Percentiles rank a stretch among this genome's conserved stretches.
Evolutionary conservation across 2,888 invertebrate genomes (phyloP).

Genomic region (Norana najaformis): DNA sequence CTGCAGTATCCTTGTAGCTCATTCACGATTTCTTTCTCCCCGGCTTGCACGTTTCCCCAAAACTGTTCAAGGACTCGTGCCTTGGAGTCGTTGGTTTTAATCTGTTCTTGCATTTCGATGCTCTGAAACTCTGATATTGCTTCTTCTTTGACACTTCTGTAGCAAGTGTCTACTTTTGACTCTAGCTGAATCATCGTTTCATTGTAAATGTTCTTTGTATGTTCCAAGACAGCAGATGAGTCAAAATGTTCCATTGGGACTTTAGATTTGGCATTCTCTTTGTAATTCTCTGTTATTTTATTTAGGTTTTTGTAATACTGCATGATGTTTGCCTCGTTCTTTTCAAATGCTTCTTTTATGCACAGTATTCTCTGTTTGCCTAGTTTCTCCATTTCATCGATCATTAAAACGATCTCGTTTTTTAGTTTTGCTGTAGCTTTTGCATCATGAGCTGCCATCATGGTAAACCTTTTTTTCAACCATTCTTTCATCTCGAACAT

Average conservation of each 20-base stretch:
- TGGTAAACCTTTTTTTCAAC: neutral
- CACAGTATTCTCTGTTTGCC: neutral
- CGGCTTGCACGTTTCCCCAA: neutral
- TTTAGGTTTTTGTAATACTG: neutral
- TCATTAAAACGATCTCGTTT: neutral
- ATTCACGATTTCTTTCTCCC: neutral
- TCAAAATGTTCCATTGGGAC: neutral
- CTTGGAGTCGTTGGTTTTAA: neutral
- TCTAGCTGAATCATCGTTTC: neutral
- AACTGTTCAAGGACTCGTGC: neutral
- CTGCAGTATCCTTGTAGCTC: neutral
- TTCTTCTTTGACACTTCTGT: neutral
- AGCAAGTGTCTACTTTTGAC: neutral
- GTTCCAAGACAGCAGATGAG: neutral
- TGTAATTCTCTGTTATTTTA: neutral
- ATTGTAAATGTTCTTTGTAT: neutral
- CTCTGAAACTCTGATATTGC: neutral
- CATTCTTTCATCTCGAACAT: neutral
- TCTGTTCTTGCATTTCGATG: neutral
- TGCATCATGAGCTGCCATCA: neutral
- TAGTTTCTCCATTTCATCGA: slow-evolving; percentile 10
- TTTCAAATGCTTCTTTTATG: neutral
- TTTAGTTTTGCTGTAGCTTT: neutral
- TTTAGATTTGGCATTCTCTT: neutral
- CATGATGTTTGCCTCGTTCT: neutral